A percentile compares a stretch with the other conserved stretches of the same genome.
Evolutionary conservation across 2,113 vertebrate genomes (phyloP).

Genomic region (Ifrita kowaldi): DNA sequence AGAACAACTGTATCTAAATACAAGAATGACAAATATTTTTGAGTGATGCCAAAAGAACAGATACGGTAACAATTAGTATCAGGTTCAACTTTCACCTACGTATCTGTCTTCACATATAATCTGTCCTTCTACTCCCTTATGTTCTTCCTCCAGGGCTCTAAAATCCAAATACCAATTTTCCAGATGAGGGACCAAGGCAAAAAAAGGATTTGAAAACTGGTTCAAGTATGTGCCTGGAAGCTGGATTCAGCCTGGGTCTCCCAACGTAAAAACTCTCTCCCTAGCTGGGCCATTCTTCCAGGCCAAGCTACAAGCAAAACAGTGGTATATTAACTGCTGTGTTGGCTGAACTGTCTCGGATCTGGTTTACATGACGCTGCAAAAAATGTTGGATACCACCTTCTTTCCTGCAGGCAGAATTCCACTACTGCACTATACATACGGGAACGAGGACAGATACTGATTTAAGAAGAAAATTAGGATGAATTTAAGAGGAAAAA

Average conservation of each 20-base stretch:
- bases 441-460: not conserved
- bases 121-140: not conserved
- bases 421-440: not conserved
- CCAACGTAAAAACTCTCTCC: not conserved
- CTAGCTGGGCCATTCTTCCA: not conserved
- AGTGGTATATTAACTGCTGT: not conserved
- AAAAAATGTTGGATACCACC: not conserved
- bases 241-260: not conserved
- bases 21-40: not conserved
- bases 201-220: not conserved
- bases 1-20: not conserved
- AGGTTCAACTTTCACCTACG: not conserved
- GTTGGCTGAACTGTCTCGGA: not conserved
- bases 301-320: slow-evolving; percentile 13
- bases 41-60: not conserved
- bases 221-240: slow-evolving; percentile 31
- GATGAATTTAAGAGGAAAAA: not conserved
- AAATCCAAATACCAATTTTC: slow-evolving; percentile 22
- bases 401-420: not conserved
- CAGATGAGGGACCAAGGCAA: not conserved
- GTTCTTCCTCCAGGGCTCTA: not conserved
- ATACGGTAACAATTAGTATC: slow-evolving; percentile 34
- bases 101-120: not conserved
- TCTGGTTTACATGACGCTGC: not conserved
- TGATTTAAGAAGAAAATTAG: not conserved